Evolutionary conservation across 2,797 vertebrate genomes (phyloP).

Genomic region (Cossypha polioptera): DNA sequence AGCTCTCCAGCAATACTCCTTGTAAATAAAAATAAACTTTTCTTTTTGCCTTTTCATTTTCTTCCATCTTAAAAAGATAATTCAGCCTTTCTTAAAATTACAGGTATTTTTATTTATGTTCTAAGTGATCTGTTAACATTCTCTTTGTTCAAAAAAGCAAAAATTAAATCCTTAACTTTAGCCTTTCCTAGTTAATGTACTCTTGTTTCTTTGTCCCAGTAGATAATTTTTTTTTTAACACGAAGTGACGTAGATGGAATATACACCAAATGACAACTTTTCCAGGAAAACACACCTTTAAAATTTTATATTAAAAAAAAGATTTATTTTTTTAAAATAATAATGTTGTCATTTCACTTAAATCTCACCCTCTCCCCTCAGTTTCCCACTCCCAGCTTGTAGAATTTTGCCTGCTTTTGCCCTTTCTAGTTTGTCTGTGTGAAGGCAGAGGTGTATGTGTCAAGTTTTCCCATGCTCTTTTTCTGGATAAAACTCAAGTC

Average conservation of each 20-base stretch:
- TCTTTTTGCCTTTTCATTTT: not conserved
- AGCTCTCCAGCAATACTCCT: not conserved
- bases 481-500: slow-evolving; percentile 26
- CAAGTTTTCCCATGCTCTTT: slow-evolving; percentile 17
- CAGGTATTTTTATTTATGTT: not conserved
- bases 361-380: not conserved
- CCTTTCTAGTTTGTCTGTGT: not conserved
- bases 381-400: not conserved
- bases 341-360: not conserved
- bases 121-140: not conserved
- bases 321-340: not conserved
- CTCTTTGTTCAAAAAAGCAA: not conserved
- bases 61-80: not conserved
- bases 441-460: not conserved
- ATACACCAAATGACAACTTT: not conserved
- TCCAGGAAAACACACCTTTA: not conserved
- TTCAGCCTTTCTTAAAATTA: not conserved
- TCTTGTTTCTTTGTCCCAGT: not conserved
- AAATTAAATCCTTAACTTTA: not conserved
- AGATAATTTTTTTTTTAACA: not conserved
- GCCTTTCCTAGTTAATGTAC: not conserved
- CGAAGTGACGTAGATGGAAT: not conserved
- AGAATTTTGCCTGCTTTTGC: not conserved
- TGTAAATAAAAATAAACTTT: not conserved
- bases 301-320: not conserved